phyloP scores from a whole-genome alignment of 2,797 vertebrate genomes.

The Neomorphus geoffroyi region DNA sequence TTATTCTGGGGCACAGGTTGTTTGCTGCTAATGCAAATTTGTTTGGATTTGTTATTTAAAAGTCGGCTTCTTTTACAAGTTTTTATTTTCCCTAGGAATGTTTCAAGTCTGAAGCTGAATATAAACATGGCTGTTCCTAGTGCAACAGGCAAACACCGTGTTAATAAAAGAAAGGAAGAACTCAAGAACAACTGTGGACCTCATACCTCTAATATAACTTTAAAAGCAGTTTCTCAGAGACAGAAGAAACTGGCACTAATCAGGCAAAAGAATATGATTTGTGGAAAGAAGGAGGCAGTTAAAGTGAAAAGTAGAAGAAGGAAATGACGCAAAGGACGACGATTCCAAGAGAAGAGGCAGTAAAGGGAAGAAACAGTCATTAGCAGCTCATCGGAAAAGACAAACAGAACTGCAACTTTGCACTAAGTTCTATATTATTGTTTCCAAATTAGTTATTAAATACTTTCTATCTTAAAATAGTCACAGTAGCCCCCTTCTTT shows the following conservation, averaged over 20 bases:
- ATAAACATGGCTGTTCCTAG: neutral
- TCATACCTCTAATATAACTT: neutral
- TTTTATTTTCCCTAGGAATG: neutral
- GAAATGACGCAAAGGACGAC: neutral
- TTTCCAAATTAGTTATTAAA: neutral
- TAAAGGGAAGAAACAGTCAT: neutral
- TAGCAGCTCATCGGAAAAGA: neutral
- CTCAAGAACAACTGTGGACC: neutral
- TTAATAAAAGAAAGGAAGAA: neutral
- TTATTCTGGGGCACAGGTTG: neutral
- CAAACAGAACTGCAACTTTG: neutral
- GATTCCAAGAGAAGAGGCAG: neutral
- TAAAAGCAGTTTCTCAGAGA: neutral
- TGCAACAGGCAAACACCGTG: neutral
- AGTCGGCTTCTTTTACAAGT: neutral
- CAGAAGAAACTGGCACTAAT: neutral
- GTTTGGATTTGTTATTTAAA: neutral
- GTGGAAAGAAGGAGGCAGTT: neutral
- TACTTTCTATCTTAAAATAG: neutral
- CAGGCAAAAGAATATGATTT: neutral
- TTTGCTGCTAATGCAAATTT: slow-evolving; percentile 6
- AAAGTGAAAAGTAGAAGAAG: neutral
- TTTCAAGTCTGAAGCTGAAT: neutral
- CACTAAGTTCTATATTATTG: neutral
- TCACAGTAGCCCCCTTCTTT: neutral